Evolutionary conservation across 2,113 vertebrate species (phyloP).

Genomic region (Microtus pennsylvanicus): DNA sequence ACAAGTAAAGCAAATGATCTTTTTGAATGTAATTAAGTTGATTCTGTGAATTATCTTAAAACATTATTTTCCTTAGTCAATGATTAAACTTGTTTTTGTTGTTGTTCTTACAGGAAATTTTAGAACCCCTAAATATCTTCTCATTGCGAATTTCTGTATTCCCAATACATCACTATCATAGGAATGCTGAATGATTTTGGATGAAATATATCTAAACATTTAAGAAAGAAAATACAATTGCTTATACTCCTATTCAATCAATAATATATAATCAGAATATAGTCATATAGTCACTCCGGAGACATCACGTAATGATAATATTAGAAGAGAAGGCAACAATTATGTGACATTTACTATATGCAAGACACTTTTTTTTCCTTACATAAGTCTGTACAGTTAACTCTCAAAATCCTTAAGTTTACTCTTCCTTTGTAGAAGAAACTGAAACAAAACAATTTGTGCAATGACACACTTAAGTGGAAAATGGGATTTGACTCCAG

Average conservation of each 20-base stretch:
- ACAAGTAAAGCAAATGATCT: neutral
- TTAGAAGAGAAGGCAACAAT: neutral
- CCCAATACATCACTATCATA: neutral
- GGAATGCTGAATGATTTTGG: neutral
- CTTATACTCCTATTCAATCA: neutral
- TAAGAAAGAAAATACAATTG: conserved; percentile 1
- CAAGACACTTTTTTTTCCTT: neutral
- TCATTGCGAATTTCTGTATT: conserved; percentile 19
- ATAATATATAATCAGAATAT: neutral
- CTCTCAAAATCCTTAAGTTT: neutral
- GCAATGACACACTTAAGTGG: neutral
- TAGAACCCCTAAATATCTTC: conserved; percentile 29
- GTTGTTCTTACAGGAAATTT: neutral
- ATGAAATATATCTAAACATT: neutral
- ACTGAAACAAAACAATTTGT: neutral
- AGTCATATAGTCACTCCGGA: neutral
- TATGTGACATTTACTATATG: neutral
- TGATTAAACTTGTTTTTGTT: neutral
- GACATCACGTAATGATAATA: neutral
- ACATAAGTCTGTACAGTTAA: neutral
- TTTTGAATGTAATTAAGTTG: neutral
- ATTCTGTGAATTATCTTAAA: conserved; percentile 1
- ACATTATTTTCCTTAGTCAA: conserved; percentile 5
- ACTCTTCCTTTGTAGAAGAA: neutral
- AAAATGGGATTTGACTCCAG: neutral